Conservation (phyloP, 2,797 vertebrate species). For the Enteromius thamalakanensis region DNA sequence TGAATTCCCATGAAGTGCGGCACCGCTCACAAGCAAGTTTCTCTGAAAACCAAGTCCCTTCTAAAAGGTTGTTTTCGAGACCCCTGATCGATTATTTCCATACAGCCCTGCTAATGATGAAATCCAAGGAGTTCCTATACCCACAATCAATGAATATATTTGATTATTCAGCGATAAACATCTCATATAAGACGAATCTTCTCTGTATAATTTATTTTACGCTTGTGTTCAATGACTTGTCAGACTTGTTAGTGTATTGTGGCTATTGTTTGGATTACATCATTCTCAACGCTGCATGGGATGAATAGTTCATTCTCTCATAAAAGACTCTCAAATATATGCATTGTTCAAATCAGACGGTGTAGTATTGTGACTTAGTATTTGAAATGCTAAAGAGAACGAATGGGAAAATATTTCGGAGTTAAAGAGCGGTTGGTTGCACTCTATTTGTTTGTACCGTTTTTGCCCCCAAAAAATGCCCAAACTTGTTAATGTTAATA, state of each 20-base stretch:
- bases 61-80: neutral
- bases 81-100: neutral
- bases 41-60: neutral
- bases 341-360: neutral
- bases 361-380: neutral
- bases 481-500: neutral
- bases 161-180: neutral
- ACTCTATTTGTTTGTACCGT: neutral
- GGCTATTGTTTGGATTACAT: slow-evolving; percentile 11
- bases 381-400: neutral
- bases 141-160: neutral
- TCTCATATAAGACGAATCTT: neutral
- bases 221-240: neutral
- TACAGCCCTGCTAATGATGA: neutral
- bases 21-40: neutral
- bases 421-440: neutral
- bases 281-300: neutral
- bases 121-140: neutral
- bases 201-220: neutral
- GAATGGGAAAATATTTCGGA: neutral
- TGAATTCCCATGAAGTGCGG: neutral
- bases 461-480: neutral
- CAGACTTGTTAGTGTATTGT: slow-evolving; percentile 15
- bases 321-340: neutral
- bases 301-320: neutral